Base-by-base conservation (phyloP, 2,797 vertebrate species). In the Danio kyathit region DNA sequence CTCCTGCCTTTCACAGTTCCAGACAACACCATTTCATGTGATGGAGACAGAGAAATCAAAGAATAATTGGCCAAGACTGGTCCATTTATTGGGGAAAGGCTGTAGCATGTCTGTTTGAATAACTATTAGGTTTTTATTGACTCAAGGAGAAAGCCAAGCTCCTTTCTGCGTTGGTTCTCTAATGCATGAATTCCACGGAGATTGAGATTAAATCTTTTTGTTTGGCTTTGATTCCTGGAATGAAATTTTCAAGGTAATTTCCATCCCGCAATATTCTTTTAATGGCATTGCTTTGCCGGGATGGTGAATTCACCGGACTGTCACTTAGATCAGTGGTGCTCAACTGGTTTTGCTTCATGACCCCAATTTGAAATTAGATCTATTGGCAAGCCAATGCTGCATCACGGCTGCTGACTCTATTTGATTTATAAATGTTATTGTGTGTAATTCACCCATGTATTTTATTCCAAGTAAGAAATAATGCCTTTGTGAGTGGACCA, bases 151-250 rank as follows among this genome's bases (percentile, higher is more conserved):
- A 78, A 70, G n/a, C 21, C 4, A 3, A 46, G 10, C 17, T 64
- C 43, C 4, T 13, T 29, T 6, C 43, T 78, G 40, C n/a, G 64
- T 57, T 12, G 11, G 19, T 72, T 72, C 40, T 64, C 6, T 52
- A 29, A 19, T 54, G 1, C 7, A 38, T 43, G 10, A 49, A 78
- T 44, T 40, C 69, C 60, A 44, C 12, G 7, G n/a, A 74, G 59
- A 70, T 66, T 66, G 57, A 52, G 59, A 78, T 69, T 57, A 49
- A 16, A 76, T 40, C 43, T 76, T 54, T 72, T 52, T 60, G 56
- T 8, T 48, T 76, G 66, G 72, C 73, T 12, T 59, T 60, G 65
- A 52, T 71, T 41, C 43, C 6, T 76, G 57, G 48, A 61, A 21
- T 56, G 6, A 44, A 44, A 66, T 78, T 64, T 17, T 46, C 11